These are phyloP conservation scores for Daptonema setosum DNA, from an alignment of 2,888 invertebrate genomes.

Conservation along the genomic window DNA sequence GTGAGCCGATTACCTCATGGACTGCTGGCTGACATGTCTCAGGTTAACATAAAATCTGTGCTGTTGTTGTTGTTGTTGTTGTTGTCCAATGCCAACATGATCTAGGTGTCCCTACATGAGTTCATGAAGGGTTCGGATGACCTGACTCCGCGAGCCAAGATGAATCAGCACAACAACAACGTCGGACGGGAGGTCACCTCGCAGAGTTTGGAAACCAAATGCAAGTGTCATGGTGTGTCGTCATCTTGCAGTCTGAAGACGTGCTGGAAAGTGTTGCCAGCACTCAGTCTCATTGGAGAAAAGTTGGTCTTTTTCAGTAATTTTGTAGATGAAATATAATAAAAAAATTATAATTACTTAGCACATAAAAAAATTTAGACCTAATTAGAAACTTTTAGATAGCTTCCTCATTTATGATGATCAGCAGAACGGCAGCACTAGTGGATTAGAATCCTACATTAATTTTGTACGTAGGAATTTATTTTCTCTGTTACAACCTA, in stretches of 20 bases:
- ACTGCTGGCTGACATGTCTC: no score
- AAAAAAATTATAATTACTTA: no score
- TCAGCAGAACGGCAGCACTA: no score
- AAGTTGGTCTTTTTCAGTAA: not conserved
- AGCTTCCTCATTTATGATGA: no score
- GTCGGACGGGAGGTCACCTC: conserved; percentile 52
- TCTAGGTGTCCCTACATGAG: conserved; percentile 3
- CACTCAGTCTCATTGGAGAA: conserved; percentile 33
- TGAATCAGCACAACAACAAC: conserved; percentile 54
- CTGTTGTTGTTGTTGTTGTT: no score
- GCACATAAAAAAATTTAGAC: no score
- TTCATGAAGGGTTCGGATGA: conserved; percentile 4
- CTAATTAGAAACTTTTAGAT: no score
- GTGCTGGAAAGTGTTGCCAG: conserved; percentile 52
- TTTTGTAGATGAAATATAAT: no score
- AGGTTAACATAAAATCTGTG: no score
- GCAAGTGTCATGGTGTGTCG: conserved; percentile 64
- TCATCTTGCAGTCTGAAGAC: conserved; percentile 60
- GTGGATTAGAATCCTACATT: no score
- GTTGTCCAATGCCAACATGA: conserved; percentile 4
- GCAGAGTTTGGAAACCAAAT: conserved; percentile 41
- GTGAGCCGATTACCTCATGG: not conserved
- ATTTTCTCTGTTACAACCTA: no score
- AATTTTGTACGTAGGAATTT: no score
- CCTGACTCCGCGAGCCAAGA: conserved; percentile 34